These are phyloP conservation scores for Pseudobourletiella spinata DNA, from an alignment of 1,140 invertebrate genomes.

Conservation along the genomic window DNA sequence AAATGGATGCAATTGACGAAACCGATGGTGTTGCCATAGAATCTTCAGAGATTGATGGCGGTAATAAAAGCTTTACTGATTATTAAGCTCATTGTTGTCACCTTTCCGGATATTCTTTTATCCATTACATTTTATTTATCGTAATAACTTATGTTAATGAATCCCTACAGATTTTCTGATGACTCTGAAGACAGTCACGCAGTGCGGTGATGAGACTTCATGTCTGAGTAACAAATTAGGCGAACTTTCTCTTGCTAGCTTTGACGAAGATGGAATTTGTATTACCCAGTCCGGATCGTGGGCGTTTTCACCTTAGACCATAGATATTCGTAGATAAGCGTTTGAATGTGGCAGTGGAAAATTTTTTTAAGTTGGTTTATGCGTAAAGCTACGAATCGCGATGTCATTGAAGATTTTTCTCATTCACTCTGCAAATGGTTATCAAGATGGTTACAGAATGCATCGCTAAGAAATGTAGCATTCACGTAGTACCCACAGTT, in stretches of 20 bases:
- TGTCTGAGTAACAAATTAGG: conserved; percentile 75
- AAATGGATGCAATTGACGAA: conserved; percentile 39
- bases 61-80: background rate
- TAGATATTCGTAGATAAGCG: no score
- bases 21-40: conserved; percentile 38
- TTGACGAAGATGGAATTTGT: conserved; percentile 65
- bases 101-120: no score
- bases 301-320: conserved; percentile 32
- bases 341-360: no score
- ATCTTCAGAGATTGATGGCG: conserved; percentile 43
- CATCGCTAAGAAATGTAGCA: no score
- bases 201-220: conserved; percentile 42
- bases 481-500: no score
- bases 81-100: background rate
- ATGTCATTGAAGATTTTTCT: no score
- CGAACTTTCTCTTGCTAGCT: conserved; percentile 74
- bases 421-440: no score
- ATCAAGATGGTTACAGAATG: no score
- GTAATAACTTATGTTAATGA: background rate
- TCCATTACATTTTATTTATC: no score
- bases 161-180: conserved; percentile 44
- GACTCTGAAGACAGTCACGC: conserved; percentile 43
- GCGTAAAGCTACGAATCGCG: no score
- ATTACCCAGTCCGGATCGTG: conserved; percentile 32
- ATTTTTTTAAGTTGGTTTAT: no score